phyloP scores from a whole-genome alignment of 2,888 invertebrate genomes.

The Synanthedon tipuliformis region DNA sequence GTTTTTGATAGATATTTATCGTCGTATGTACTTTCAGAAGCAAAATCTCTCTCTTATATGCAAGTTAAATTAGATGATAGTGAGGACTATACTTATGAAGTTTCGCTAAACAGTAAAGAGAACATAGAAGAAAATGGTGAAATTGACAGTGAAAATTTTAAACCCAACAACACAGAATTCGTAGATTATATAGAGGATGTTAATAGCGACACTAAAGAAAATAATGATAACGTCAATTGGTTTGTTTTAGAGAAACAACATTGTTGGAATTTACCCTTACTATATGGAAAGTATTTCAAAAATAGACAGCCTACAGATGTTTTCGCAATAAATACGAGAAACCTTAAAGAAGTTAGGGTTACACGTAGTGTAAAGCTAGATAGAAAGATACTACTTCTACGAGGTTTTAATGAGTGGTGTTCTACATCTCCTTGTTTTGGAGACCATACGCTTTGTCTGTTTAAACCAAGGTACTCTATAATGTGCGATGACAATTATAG shows the following conservation, averaged over 20 bases:
- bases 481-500: constrained; percentile 33
- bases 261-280: constrained; percentile 50
- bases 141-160: constrained; percentile 6
- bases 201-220: too few relatives aligned
- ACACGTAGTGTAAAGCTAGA: constrained; percentile 2
- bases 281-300: constrained; percentile 34
- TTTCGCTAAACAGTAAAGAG: too few relatives aligned
- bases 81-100: too few relatives aligned
- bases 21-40: too few relatives aligned
- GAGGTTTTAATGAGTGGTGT: constrained; percentile 47
- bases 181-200: too few relatives aligned
- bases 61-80: too few relatives aligned
- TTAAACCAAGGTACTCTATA: constrained; percentile 24
- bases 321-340: constrained; percentile 28
- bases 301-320: constrained; percentile 20
- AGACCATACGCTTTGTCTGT: constrained; percentile 57
- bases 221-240: constrained; percentile 20
- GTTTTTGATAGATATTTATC: too few relatives aligned
- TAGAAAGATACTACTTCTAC: neutral
- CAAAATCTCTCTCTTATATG: too few relatives aligned
- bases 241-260: constrained; percentile 44
- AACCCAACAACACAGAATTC: constrained; percentile 2
- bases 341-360: constrained; percentile 33
- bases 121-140: neutral
- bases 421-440: constrained; percentile 45